Evolutionary conservation across 2,797 vertebrate species (phyloP).

Genomic region (Sebastes vulpes): DNA sequence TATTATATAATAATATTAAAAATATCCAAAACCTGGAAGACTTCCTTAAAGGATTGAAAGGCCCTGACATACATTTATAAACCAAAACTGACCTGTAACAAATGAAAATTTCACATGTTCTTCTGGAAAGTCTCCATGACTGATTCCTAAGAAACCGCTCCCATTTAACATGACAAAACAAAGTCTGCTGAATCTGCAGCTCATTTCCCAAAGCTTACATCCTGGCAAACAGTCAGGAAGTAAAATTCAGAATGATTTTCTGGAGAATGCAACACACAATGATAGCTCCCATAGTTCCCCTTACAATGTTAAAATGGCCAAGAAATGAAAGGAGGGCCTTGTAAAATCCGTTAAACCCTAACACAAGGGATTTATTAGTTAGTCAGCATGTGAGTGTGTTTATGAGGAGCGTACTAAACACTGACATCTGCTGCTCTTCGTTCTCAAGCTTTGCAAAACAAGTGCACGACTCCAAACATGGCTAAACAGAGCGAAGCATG

Average conservation of each 20-base stretch:
- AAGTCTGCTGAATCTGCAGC: constrained; percentile 16
- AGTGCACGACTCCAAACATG: background rate
- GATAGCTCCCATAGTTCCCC: background rate
- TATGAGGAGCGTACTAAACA: constrained; percentile 11
- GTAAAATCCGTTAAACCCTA: background rate
- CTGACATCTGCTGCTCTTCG: constrained; percentile 21
- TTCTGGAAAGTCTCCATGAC: constrained; percentile 18
- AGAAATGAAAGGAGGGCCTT: background rate
- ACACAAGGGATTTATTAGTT: constrained; percentile 9
- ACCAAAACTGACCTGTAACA: background rate
- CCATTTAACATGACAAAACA: constrained; percentile 59
- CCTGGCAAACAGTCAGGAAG: constrained; percentile 28
- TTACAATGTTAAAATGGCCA: constrained; percentile 8
- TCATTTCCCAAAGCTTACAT: constrained; percentile 7
- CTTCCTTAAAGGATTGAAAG: background rate
- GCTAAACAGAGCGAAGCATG: background rate
- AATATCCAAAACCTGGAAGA: background rate
- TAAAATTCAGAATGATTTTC: constrained; percentile 15
- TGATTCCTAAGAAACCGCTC: constrained; percentile 22
- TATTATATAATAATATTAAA: background rate
- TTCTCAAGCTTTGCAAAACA: background rate
- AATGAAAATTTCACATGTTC: background rate
- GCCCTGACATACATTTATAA: background rate
- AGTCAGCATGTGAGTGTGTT: constrained; percentile 12
- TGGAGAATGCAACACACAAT: background rate